phyloP scores from a whole-genome alignment of 2,888 invertebrate genomes.

The Eretmocerus hayati region DNA sequence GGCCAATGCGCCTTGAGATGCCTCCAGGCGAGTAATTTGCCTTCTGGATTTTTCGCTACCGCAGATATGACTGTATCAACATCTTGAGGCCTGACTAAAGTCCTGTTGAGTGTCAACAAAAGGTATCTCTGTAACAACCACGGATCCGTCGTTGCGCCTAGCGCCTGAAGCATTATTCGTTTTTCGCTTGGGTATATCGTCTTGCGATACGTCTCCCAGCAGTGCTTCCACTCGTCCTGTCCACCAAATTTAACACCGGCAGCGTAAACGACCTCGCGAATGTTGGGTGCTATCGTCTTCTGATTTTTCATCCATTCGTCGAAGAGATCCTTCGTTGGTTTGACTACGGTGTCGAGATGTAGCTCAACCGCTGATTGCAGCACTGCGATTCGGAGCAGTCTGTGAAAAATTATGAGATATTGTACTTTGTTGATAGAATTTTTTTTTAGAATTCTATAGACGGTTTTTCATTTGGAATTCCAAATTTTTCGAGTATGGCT shows the following conservation, averaged over 20 bases:
- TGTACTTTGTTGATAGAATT: no score
- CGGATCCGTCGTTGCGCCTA: conserved; percentile 66
- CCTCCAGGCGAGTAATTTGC: conserved; percentile 65
- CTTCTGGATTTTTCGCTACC: conserved; percentile 67
- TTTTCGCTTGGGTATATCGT: conserved; percentile 65
- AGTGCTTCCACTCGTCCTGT: conserved; percentile 66
- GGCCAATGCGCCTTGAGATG: conserved; percentile 67
- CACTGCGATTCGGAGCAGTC: conserved; percentile 66
- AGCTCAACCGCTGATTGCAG: conserved; percentile 66
- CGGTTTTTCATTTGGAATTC: no score
- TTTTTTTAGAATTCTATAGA: no score
- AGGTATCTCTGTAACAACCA: conserved; percentile 80
- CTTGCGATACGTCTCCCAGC: conserved; percentile 64
- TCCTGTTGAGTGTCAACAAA: conserved; percentile 63
- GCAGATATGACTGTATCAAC: conserved; percentile 65
- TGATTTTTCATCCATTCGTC: conserved; percentile 64
- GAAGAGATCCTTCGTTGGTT: conserved; percentile 63
- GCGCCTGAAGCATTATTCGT: conserved; percentile 61
- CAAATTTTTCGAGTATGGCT: no score
- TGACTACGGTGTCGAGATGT: conserved; percentile 63
- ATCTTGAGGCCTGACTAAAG: conserved; percentile 62
- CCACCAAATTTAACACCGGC: conserved; percentile 67
- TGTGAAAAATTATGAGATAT: no score
- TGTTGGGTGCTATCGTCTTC: conserved; percentile 63
- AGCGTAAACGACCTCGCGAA: conserved; percentile 63